phyloP scores from a whole-genome alignment of 1,140 invertebrate species.

The Anoplophora glabripennis region DNA sequence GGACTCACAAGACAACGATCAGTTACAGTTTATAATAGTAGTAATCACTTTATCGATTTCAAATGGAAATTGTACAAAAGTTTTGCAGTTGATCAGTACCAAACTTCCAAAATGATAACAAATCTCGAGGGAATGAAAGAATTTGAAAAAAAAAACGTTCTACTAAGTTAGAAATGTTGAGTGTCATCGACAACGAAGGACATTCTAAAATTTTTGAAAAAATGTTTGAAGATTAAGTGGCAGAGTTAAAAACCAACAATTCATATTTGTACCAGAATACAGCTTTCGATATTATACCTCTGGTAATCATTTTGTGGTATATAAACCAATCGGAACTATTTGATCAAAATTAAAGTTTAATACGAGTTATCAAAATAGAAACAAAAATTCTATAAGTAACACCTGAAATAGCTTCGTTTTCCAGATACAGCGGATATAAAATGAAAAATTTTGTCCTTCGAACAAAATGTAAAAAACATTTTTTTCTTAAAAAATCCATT shows the following conservation, averaged over 20 bases:
- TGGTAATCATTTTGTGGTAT: no score
- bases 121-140: slow-evolving; percentile 22
- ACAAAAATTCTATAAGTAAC: no score
- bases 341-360: no score
- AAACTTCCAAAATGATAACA: slow-evolving; percentile 15
- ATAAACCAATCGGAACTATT: no score
- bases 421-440: no score
- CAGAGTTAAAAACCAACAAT: slow-evolving; percentile 14
- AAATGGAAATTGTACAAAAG: slow-evolving; percentile 28
- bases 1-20: not conserved
- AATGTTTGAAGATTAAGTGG: slow-evolving; percentile 27
- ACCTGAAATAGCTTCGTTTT: no score
- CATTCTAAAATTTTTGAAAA: slow-evolving; percentile 25
- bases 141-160: slow-evolving; percentile 19
- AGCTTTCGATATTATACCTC: slow-evolving; percentile 26
- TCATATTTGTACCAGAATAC: slow-evolving; percentile 17
- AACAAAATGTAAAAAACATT: no score
- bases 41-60: slow-evolving; percentile 11
- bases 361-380: no score
- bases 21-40: not conserved
- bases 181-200: slow-evolving; percentile 24
- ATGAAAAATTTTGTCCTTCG: no score
- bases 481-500: no score
- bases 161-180: slow-evolving; percentile 11
- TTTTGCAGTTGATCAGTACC: not conserved